Evolutionary conservation across 1,140 invertebrate species (phyloP), one percentile per base, ranked within the genome.

Genomic region (Lasioglossum albipes): DNA sequence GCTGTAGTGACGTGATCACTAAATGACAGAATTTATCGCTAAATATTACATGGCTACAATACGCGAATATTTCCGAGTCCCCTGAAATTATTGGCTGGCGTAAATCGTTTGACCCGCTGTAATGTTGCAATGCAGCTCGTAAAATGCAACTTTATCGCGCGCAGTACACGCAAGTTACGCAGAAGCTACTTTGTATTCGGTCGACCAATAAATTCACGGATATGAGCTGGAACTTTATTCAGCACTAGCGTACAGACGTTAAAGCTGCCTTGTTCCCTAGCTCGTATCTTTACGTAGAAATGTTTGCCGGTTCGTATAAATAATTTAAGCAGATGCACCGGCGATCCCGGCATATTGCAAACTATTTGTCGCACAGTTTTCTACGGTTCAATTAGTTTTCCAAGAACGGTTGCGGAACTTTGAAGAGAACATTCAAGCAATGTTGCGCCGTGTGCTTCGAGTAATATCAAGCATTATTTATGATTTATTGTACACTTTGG

Each of bases 221-320:
- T 20, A 66, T 42, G 52, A 41, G 75, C 71, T 72, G 64, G 12
- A 49, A 45, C 62, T 59, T 79, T 79, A 74, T 79, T 36, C 52
- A 54, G 18, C 57, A 1, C 36, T 5, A 18, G 41, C 49, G 27
- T 13, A 18, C 45, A 10, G 52, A 2, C 16, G 27, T 22, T 22
- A 45, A 73, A 57, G 52, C 27, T 57, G 54, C 10, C 70, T 54
- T 62, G 22, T 65, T 73, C 61, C 18, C 62, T 13, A 20, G 59
- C n/a, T 78, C 42, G 31, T 70, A 36, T 41, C 1, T 22, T n/a
- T 22, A 7, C 57, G 36, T 64, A 41, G 12, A 64, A 16, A 31
- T 65, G 57, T 13, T n/a, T 4, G 27, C 45, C 20, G 10, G 45
- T 22, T 36, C 41, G 54, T 20, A 16, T 9, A 57, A 64, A 78